Conservation (phyloP, 2,797 vertebrate species). For the Dendrocincla tyrannina region DNA sequence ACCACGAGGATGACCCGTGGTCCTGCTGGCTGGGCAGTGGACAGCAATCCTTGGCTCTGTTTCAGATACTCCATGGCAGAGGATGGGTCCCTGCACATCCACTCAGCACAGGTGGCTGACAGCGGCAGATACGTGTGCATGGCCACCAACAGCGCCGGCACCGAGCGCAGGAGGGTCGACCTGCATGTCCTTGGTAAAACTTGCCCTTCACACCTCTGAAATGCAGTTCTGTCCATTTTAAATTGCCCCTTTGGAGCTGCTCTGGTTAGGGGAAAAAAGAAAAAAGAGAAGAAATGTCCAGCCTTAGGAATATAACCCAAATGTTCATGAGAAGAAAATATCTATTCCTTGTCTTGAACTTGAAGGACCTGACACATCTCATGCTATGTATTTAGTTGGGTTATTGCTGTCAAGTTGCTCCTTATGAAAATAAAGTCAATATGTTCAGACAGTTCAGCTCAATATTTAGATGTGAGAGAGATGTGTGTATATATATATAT, state of each 20-base stretch:
- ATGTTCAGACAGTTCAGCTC: neutral
- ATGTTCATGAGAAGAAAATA: neutral
- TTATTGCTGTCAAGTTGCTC: neutral
- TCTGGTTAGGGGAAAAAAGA: neutral
- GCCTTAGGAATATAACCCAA: neutral
- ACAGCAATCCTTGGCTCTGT: neutral
- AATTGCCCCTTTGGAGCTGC: neutral
- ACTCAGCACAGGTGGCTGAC: slow-evolving; percentile 84
- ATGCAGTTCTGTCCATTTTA: neutral
- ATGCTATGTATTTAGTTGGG: neutral
- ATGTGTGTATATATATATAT: fast-evolving
- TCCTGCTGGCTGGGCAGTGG: neutral
- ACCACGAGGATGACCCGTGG: neutral
- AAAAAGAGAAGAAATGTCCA: too few relatives aligned
- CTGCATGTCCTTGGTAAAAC: slow-evolving; percentile 88
- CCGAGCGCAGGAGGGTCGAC: slow-evolving; percentile 85
- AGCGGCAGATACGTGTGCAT: slow-evolving; percentile 91
- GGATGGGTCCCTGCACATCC: slow-evolving; percentile 87
- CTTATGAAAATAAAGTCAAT: neutral
- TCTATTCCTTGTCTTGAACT: neutral
- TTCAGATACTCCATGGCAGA: slow-evolving; percentile 83
- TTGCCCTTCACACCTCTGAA: neutral
- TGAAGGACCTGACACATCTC: neutral
- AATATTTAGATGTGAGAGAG: neutral
- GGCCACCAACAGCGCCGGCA: slow-evolving; percentile 91